Base-by-base conservation (phyloP, 2,113 vertebrate species). In the Lampris incognitus region DNA sequence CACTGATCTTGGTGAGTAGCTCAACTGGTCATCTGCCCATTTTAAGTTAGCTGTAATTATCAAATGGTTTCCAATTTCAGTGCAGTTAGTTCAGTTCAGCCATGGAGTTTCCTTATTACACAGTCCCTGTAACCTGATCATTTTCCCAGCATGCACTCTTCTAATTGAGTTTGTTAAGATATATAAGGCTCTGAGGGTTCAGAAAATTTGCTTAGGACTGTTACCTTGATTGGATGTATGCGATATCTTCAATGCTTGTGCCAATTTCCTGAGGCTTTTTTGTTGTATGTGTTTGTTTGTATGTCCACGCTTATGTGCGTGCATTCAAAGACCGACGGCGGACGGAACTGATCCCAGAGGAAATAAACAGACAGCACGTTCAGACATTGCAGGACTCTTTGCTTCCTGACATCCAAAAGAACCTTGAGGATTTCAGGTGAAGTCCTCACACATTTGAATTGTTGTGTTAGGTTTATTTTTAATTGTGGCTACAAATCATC, bases 351-450 rank as follows among this genome's bases (percentile, higher is more conserved):
- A 95, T 98, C 89, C 96, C 97, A 10, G 98, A 99, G 78, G 98
- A 99, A 50, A 89, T 97, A 11, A 96, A 98, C 85, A 95, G 96
- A 70, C 96, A 97, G 73, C 97, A 96, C 74, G 95, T 98, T 76
- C 97, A 97, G 82, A 95, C 94, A 51, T 95, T 99, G 93, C 97
- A 98, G 84, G 97, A 98, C 56, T 96, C 93, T 84, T 94, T 98
- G 52, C 93, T 95, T 5, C 92, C 95, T 9, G 97, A 99, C 82
- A 95, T 99, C 38, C 96, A 98, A 79, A 96, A 91, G 80, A 96
- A 98, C 75, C 95, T 99, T 56, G 97, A 99, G 66, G 98, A 99
- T 85, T 99, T 98, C 88, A 96, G 97, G 98, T 99, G 75, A 71
- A 63, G 6, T 4, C 51, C 0, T 37, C 40, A 38, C 62, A 5